A percentile compares a stretch with the other conserved stretches of the same genome.
Conservation (phyloP, 2,113 vertebrate genomes). For the Ophthalmolycus amberensis region DNA sequence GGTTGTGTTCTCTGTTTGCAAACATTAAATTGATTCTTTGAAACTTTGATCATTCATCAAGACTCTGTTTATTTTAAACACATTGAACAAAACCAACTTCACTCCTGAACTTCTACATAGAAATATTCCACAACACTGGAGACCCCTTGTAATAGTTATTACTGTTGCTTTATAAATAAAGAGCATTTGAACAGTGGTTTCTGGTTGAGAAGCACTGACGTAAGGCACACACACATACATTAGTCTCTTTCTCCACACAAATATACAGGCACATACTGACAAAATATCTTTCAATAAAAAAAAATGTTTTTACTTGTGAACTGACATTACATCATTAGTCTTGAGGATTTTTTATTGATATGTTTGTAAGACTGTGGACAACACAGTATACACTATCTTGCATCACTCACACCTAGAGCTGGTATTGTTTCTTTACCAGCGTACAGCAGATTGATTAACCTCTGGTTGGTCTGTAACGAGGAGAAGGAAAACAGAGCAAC, state of each 20-base stretch:
- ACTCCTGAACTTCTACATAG: no score
- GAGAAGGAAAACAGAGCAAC: no score
- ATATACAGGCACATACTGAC: neutral
- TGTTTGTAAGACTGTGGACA: neutral
- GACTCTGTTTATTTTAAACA: no score
- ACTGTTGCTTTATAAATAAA: neutral
- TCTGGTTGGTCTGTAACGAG: no score
- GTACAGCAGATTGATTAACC: no score
- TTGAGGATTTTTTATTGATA: neutral
- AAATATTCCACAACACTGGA: no score
- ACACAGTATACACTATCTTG: neutral
- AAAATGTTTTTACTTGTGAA: neutral
- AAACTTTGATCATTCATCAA: no score
- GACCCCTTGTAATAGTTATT: neutral
- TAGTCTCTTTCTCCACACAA: neutral
- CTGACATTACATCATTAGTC: neutral
- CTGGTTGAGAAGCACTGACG: neutral
- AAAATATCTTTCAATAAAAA: neutral
- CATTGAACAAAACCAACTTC: no score
- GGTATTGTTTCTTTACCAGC: neutral
- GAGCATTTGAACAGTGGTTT: neutral
- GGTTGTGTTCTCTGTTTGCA: no score
- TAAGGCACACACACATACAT: conserved; percentile 15
- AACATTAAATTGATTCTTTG: no score
- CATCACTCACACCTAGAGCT: neutral